Evolutionary conservation across 2,113 vertebrate species (phyloP).

Genomic region (Neopipo cinnamomea): DNA sequence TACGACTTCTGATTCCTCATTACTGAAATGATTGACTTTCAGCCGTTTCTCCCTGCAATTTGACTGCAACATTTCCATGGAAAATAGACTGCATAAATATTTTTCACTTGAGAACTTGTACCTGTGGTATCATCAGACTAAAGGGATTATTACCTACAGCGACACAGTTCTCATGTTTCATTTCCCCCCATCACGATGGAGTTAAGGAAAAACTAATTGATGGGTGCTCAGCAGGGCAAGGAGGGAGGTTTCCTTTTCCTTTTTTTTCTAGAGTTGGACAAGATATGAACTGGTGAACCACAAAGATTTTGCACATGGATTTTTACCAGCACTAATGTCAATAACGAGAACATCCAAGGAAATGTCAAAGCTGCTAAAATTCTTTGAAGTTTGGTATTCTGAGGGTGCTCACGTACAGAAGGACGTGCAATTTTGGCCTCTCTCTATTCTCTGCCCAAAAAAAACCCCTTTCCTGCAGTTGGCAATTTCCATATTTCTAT

Average conservation of each 20-base stretch:
- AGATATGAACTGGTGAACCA: not conserved
- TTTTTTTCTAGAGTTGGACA: not conserved
- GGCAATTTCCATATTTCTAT: not conserved
- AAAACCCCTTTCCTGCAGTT: not conserved
- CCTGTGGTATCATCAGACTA: not conserved
- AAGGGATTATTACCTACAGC: not conserved
- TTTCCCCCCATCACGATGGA: not conserved
- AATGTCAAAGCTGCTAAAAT: not conserved
- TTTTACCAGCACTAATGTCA: not conserved
- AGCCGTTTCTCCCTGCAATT: slow-evolving; percentile 14
- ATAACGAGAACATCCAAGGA: not conserved
- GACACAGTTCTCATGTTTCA: not conserved
- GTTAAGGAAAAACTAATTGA: not conserved
- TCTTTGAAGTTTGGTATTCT: not conserved
- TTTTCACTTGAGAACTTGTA: slow-evolving; percentile 41
- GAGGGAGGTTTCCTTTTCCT: not conserved
- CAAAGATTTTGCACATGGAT: not conserved
- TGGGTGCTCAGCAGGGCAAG: not conserved
- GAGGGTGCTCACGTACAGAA: not conserved
- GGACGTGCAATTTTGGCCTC: not conserved
- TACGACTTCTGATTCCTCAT: not conserved
- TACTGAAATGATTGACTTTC: not conserved
- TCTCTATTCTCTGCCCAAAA: not conserved
- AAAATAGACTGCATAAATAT: slow-evolving; percentile 23
- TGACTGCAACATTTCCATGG: not conserved